phyloP scores from a whole-genome alignment of 2,113 vertebrate genomes.

The Melanocharis versteri region DNA sequence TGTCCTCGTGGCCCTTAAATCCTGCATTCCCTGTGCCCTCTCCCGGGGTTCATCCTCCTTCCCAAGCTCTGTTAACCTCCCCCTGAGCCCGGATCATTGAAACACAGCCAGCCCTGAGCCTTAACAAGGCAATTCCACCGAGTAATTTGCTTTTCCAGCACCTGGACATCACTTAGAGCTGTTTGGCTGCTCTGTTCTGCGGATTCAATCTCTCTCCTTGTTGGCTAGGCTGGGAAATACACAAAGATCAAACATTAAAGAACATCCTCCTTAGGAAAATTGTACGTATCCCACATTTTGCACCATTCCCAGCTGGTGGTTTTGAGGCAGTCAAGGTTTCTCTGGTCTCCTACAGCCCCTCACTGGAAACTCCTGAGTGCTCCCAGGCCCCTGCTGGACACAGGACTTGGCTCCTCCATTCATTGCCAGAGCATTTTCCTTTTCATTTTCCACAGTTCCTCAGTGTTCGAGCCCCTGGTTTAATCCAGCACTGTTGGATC shows the following conservation, averaged over 20 bases:
- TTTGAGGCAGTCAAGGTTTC: neutral
- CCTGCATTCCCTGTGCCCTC: neutral
- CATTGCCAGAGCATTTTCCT: neutral
- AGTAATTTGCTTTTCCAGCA: neutral
- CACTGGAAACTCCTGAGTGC: neutral
- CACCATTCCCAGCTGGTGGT: neutral
- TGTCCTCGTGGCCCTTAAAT: neutral
- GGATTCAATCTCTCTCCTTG: too few species aligned
- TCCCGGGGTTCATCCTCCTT: neutral
- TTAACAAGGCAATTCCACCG: neutral
- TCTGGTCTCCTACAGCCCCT: neutral
- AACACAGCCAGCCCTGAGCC: neutral
- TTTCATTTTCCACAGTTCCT: neutral
- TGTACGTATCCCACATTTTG: neutral
- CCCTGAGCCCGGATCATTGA: neutral
- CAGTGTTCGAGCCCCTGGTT: neutral
- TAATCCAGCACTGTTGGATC: neutral
- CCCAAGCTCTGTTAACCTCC: neutral
- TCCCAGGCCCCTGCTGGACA: too few species aligned
- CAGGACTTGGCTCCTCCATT: neutral
- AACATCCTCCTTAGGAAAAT: neutral
- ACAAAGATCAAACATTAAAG: neutral
- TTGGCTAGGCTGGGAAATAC: neutral
- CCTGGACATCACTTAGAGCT: neutral
- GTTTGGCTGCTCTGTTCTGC: rapidly evolving